Evolutionary conservation across 2,888 invertebrate genomes (phyloP), one percentile per base, ranked within the genome.

Genomic region (Cyrtodaria siliqua): DNA sequence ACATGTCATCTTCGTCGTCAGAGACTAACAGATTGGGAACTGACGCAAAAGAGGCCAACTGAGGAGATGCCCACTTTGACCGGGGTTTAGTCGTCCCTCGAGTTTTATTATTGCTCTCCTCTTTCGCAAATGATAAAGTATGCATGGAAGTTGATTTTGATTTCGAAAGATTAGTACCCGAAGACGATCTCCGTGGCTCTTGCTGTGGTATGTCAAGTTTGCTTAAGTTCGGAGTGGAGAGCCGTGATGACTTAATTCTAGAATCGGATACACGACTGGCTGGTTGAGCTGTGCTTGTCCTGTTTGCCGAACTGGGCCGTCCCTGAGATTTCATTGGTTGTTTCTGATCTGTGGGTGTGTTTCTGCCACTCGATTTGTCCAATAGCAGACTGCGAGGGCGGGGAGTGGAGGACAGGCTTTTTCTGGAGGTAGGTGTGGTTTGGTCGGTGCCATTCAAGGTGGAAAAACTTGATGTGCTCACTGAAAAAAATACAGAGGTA

Each of bases 1-100:
- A 61, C 2, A 85, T 56, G n/a, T 83, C 80, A 26, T 73, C 76
- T 38, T 74, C 80, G 40, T 85, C 83, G 27, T 81, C 76, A 16
- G 69, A 69, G 18, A 53, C 60, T 0, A 78, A 53, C 27, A 89
- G 71, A 61, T 87, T 85, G 26, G 89, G 87, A 2, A 86, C 86
- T 23, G 89, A 89, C 3, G 85, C 80, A 72, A 82, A 74, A 20
- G 84, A 79, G 42, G 84, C 53, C 57, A 82, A 75, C 52, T 78
- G 75, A n/a, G 72, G 63, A 18, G 74, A 55, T 24, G 68, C 59
- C 70, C 77, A 71, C 38, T 79, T 79, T 4, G 77, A 67, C 44
- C 77, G 27, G 16, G 75, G 53, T 62, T 68, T 75, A 12, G 66
- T 42, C 12, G 77, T 59, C 4, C 64, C 68, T n/a, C n/a, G n/a